phyloP scores from a whole-genome alignment of 2,888 invertebrate species.

The Peribatodes rhomboidaria region DNA sequence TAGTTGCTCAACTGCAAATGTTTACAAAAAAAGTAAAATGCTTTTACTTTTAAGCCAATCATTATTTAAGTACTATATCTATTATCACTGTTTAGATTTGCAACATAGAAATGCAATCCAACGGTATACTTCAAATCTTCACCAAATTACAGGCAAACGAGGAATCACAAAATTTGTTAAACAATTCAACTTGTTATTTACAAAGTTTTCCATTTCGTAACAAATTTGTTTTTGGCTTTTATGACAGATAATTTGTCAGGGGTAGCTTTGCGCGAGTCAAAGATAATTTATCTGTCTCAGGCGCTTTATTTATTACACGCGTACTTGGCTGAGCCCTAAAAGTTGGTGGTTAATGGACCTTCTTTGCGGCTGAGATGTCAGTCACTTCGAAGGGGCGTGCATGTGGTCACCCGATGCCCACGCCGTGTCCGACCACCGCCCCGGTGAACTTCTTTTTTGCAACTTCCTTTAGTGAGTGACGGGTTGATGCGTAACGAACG shows the following conservation, averaged over 20 bases:
- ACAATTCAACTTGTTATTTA: conserved; percentile 71
- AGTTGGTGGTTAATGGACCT: conserved; percentile 83
- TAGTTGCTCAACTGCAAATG: no score
- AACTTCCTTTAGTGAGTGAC: neutral
- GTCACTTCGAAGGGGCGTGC: conserved; percentile 61
- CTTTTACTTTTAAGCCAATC: no score
- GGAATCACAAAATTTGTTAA: conserved; percentile 59
- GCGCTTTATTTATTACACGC: conserved; percentile 84
- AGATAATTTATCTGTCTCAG: conserved; percentile 86
- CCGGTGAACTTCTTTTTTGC: conserved; percentile 61
- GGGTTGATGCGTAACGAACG: neutral
- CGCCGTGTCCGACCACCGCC: conserved; percentile 40
- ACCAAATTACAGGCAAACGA: conserved; percentile 5
- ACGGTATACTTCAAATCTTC: neutral
- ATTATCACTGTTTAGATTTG: neutral
- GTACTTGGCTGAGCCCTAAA: conserved; percentile 81
- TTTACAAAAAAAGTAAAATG: no score
- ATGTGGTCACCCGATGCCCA: conserved; percentile 62
- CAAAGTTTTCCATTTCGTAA: conserved; percentile 77
- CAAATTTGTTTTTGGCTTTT: conserved; percentile 83
- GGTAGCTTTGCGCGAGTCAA: conserved; percentile 81
- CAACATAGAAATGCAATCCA: neutral
- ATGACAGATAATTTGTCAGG: conserved; percentile 85
- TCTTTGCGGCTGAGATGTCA: conserved; percentile 76
- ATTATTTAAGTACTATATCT: neutral